Conservation (phyloP, 2,888 invertebrate species). For the Tenthredo livida region DNA sequence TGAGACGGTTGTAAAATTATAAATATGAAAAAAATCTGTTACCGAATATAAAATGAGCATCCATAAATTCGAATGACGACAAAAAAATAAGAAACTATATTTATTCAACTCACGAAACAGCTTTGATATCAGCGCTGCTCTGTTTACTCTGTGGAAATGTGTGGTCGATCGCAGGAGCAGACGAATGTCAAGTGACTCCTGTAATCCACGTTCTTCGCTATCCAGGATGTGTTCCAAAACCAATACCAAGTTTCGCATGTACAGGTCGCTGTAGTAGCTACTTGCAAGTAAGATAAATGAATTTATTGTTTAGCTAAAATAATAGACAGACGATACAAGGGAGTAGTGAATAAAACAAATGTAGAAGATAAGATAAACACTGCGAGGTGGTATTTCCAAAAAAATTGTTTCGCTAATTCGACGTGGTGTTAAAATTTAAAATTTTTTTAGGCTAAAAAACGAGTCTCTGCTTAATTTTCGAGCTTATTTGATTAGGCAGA, state of each 20-base stretch:
- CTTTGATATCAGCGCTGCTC: constrained; percentile 64
- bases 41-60: background rate
- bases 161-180: constrained; percentile 78
- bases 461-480: background rate
- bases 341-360: background rate
- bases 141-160: constrained; percentile 62
- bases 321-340: background rate
- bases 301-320: background rate
- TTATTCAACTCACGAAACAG: constrained; percentile 67
- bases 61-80: background rate
- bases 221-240: constrained; percentile 95
- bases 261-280: constrained; percentile 95
- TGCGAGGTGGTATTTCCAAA: background rate
- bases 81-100: background rate
- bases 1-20: background rate
- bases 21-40: background rate
- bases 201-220: constrained; percentile 95
- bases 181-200: constrained; percentile 94
- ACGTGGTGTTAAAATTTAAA: background rate
- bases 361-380: background rate
- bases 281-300: constrained; percentile 85
- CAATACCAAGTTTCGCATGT: constrained; percentile 96
- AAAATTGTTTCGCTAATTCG: background rate
- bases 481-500: background rate
- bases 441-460: background rate